Conservation (phyloP, 1,140 invertebrate genomes). For the Coelopa frigida region DNA sequence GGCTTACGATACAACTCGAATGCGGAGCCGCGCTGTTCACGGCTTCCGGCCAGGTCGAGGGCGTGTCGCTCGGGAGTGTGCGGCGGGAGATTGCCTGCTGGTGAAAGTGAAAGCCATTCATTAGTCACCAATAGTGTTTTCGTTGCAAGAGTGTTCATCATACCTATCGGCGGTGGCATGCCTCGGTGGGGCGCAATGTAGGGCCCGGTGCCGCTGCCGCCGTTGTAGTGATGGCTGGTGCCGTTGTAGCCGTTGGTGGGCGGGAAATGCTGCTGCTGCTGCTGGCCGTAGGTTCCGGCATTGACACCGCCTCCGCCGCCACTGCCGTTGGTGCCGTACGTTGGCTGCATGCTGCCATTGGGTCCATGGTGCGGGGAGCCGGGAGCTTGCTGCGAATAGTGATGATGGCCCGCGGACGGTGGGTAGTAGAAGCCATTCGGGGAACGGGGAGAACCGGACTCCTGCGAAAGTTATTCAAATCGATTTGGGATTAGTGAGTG, state of each 20-base stretch:
- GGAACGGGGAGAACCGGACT: conserved; percentile 40
- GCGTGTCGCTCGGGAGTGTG: conserved; percentile 42
- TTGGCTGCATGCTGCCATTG: conserved; percentile 22
- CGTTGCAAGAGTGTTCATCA: not conserved
- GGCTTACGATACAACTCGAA: conserved; percentile 93
- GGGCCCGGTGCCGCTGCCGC: conserved; percentile 44
- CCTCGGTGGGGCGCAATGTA: conserved; percentile 48
- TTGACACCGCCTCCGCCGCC: no score
- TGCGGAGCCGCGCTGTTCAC: conserved; percentile 86
- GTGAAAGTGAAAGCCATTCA: not conserved
- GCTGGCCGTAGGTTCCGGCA: conserved; percentile 32
- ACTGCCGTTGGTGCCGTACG: conserved; percentile 21
- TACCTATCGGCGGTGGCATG: conserved; percentile 40
- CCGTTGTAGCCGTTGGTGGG: conserved; percentile 37
- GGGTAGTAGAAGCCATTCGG: conserved; percentile 42
- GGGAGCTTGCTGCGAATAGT: conserved; percentile 41
- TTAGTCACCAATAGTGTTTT: not conserved
- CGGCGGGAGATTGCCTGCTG: conserved; percentile 34
- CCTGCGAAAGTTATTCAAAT: conserved; percentile 17
- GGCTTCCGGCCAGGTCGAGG: conserved; percentile 70
- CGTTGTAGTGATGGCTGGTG: conserved; percentile 41
- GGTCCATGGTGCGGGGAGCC: conserved; percentile 32
- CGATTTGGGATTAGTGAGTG: no score
- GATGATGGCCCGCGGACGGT: conserved; percentile 46
- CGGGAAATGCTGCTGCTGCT: conserved; percentile 23